These are phyloP conservation scores for Aphodius granarius DNA, from an alignment of 2,888 invertebrate species.

Conservation along the genomic window DNA sequence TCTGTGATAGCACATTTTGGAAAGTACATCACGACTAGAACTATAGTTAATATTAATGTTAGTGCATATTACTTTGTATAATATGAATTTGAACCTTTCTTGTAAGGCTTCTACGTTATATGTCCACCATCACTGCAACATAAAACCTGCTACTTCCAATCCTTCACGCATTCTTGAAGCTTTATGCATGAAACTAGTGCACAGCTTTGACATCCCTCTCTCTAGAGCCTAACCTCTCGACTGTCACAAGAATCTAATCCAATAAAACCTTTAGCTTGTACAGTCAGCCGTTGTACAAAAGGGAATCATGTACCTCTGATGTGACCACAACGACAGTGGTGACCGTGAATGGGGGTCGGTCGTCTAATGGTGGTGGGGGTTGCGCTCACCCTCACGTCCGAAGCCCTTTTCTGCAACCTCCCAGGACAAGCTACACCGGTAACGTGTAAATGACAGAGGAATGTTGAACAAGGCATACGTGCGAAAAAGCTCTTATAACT, in stretches of 20 bases:
- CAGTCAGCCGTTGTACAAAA: conserved; percentile 74
- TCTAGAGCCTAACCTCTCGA: too few relatives aligned
- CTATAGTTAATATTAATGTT: too few relatives aligned
- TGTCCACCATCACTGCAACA: too few relatives aligned
- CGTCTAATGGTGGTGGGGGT: conserved; percentile 32
- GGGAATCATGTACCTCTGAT: conserved; percentile 79
- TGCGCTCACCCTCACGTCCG: conserved; percentile 33
- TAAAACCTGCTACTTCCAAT: too few relatives aligned
- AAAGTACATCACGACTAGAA: too few relatives aligned
- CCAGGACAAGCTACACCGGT: conserved; percentile 34
- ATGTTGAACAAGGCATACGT: not conserved
- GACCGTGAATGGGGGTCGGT: conserved; percentile 51
- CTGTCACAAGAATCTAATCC: not conserved
- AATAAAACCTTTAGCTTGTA: conserved; percentile 69
- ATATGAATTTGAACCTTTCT: too few relatives aligned
- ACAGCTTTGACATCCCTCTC: too few relatives aligned
- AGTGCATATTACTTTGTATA: too few relatives aligned
- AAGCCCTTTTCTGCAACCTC: conserved; percentile 48
- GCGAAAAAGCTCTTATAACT: not conserved
- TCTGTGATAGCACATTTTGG: not conserved
- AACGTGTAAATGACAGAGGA: conserved; percentile 30
- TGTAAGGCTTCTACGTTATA: too few relatives aligned
- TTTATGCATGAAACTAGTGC: too few relatives aligned
- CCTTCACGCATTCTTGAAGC: too few relatives aligned
- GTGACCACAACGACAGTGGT: conserved; percentile 78